Evolutionary conservation across 1,140 invertebrate genomes (phyloP), one percentile per base, ranked within the genome.

Genomic region (Epicauta chinensis): DNA sequence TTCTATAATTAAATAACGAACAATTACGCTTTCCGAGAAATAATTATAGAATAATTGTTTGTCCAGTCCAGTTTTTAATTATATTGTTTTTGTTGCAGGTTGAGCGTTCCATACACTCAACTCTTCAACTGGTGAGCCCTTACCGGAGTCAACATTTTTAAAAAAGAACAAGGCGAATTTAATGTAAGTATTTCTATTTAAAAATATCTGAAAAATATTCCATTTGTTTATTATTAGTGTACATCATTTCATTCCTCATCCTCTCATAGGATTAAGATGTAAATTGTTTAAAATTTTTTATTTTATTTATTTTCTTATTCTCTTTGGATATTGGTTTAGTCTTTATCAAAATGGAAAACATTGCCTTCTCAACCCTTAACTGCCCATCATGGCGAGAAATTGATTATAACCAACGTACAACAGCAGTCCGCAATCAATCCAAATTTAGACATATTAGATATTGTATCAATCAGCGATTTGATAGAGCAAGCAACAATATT

Each of bases 371-470:
- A 48, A 43, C 49, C 36, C 32, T 34, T 34, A 51, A 37, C 42
- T 56, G 52, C 40, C 55, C 54, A 40, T 62, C 60, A 56, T 62
- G 55, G 54, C 60, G 60, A 62, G 60, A 62, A 62, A 62, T 41
- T 43, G 32, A 34, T 9, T 34, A 3, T 34, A 11, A 34, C 6
- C 32, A 11, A 10, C 10, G 29, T 4, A 30, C 29, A 12, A 9
- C 32, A 34, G 12, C 10, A 30, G 10, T 30, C 29, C 29, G 10
- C 12, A 3, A n/a, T 34, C 6, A 34, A n/a, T 12, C 29, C 15
- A 48, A 58, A 41, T 45, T 44, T 48, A 29, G 43, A 56, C 15
- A 40, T 53, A n/a, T 39, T 35, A 23, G 57, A 56, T 23, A 52
- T 55, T 53, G 60, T 23, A 23, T 23, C 23, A 23, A 23, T 23